Percentiles rank a stretch among this genome's conserved stretches.
Evolutionary conservation across 2,113 vertebrate genomes (phyloP).

Genomic region (Nestor notabilis): DNA sequence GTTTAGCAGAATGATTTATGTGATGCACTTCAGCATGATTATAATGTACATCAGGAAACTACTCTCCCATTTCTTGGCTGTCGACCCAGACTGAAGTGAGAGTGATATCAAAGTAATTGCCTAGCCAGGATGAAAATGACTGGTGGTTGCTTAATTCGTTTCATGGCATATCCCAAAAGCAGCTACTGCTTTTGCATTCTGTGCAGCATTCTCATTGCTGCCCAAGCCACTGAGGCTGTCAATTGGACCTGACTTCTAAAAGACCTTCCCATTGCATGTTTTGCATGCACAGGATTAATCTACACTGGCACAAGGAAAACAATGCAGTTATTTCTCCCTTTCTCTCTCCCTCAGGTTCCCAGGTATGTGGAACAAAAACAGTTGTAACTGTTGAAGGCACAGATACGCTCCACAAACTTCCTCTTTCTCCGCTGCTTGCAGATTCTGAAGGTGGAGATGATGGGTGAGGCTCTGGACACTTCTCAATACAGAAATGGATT

Average conservation of each 20-base stretch:
- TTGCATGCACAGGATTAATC: not conserved
- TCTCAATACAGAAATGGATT: not conserved
- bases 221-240: not conserved
- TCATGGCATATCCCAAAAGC: not conserved
- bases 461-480: conserved; percentile 11
- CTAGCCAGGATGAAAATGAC: not conserved
- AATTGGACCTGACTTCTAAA: not conserved
- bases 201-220: not conserved
- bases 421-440: conserved; percentile 37
- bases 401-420: not conserved
- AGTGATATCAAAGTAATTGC: not conserved
- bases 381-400: conserved; percentile 50
- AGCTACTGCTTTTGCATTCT: not conserved
- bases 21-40: not conserved
- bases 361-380: conserved; percentile 19
- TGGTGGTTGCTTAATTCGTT: not conserved
- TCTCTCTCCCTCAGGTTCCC: conserved; percentile 3
- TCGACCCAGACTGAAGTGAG: not conserved
- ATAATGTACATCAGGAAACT: not conserved
- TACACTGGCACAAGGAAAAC: not conserved
- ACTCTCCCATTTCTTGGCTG: not conserved
- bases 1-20: not conserved
- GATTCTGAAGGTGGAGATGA: not conserved
- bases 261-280: not conserved
- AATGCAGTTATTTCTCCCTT: not conserved